phyloP scores from a whole-genome alignment of 2,888 invertebrate species.

The Polydrusus pterygomalis region DNA sequence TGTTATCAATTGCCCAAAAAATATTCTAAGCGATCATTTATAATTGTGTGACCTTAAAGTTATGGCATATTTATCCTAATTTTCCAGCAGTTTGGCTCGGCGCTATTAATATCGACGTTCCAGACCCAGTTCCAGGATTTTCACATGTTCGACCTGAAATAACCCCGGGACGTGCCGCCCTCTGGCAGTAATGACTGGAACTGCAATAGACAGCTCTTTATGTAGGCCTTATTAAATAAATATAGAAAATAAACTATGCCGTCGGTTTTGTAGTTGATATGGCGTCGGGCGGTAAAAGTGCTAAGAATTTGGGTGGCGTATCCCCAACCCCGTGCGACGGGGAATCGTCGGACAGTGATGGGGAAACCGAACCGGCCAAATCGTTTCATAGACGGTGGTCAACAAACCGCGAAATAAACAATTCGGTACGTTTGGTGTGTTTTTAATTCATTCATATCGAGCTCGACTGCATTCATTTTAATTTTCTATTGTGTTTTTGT shows the following conservation, averaged over 20 bases:
- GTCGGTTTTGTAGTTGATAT: slow-evolving; percentile 62
- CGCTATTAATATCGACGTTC: slow-evolving; percentile 31
- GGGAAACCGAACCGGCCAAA: slow-evolving; percentile 85
- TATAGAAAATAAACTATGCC: slow-evolving; percentile 38
- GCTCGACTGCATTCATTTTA: slow-evolving; percentile 32
- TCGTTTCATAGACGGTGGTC: slow-evolving; percentile 87
- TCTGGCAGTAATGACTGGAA: slow-evolving; percentile 41
- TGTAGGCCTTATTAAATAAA: slow-evolving; percentile 47
- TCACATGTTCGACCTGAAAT: slow-evolving; percentile 47
- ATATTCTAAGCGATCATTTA: too few species aligned
- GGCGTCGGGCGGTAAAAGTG: slow-evolving; percentile 69
- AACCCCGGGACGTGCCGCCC: slow-evolving; percentile 46
- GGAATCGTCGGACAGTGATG: slow-evolving; percentile 87
- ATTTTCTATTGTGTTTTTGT: slow-evolving; percentile 45
- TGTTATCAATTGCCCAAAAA: too few species aligned
- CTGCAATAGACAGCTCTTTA: slow-evolving; percentile 37
- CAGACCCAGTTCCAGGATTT: slow-evolving; percentile 31
- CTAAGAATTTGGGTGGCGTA: slow-evolving; percentile 66
- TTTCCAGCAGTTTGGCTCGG: slow-evolving; percentile 18
- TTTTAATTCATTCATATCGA: slow-evolving; percentile 33
- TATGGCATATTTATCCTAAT: neutral
- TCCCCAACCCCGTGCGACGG: slow-evolving; percentile 68
- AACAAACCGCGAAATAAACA: slow-evolving; percentile 87
- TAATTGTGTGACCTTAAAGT: too few species aligned
- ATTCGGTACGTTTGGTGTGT: slow-evolving; percentile 78